These are phyloP conservation scores for Notoglanidium macrostoma DNA, from an alignment of 2,797 vertebrate species.

Conservation along the genomic window DNA sequence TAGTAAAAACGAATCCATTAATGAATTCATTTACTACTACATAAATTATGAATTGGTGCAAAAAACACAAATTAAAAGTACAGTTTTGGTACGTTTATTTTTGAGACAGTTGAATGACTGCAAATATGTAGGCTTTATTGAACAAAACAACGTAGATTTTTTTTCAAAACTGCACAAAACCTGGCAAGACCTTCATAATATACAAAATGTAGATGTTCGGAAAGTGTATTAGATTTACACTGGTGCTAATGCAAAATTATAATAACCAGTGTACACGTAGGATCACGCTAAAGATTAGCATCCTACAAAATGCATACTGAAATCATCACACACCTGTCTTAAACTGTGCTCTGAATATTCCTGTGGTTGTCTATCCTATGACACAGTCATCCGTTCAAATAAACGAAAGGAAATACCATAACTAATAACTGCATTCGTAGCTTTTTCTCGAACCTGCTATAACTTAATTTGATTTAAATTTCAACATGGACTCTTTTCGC, in stretches of 20 bases:
- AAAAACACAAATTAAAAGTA: not conserved
- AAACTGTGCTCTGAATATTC: not conserved
- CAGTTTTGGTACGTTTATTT: not conserved
- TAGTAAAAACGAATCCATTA: not conserved
- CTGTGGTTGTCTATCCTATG: not conserved
- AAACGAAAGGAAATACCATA: not conserved
- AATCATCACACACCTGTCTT: not conserved
- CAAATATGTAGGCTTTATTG: not conserved
- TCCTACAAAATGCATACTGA: too few species aligned
- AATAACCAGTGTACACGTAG: not conserved
- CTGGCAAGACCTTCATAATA: not conserved
- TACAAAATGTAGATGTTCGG: not conserved
- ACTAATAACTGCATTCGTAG: not conserved
- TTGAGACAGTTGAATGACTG: not conserved
- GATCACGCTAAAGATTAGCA: too few species aligned
- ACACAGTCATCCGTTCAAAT: too few species aligned
- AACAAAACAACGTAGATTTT: too few species aligned
- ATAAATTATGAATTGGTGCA: not conserved
- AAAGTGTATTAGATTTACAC: not conserved
- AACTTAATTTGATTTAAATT: not conserved
- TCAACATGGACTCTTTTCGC: not conserved
- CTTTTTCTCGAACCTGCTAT: not conserved
- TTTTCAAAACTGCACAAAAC: not conserved
- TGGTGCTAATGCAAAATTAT: not conserved
- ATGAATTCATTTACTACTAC: not conserved